phyloP scores from a whole-genome alignment of 2,113 vertebrate genomes.

The Carollia perspicillata region DNA sequence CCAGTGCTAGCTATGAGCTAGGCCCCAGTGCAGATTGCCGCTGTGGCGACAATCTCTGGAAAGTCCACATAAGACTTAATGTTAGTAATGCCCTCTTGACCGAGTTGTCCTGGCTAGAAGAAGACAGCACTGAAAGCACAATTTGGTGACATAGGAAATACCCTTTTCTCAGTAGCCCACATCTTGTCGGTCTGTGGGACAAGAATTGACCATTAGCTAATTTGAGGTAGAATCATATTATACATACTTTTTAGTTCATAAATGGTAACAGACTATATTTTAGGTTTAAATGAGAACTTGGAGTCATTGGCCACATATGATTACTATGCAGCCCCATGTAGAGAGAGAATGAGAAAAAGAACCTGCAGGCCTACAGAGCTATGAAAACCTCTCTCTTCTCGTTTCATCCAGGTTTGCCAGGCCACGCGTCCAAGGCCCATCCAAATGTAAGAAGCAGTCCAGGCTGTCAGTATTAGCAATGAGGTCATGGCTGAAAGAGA shows the following conservation, averaged over 20 bases:
- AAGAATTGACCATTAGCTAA: background rate
- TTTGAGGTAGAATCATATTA: background rate
- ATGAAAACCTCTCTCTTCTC: background rate
- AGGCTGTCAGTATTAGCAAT: slow-evolving; percentile 29
- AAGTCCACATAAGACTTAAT: background rate
- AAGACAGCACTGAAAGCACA: background rate
- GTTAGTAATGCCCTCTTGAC: background rate
- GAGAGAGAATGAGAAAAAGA: background rate
- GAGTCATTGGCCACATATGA: background rate
- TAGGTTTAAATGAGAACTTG: slow-evolving; percentile 30
- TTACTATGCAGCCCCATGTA: background rate
- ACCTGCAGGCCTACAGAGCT: background rate
- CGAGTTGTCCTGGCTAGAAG: background rate
- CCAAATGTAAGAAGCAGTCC: background rate
- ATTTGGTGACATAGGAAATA: background rate
- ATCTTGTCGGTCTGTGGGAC: background rate
- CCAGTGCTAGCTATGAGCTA: background rate
- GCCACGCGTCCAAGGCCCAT: background rate
- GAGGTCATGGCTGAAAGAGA: slow-evolving; percentile 38
- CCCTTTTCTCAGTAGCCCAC: background rate
- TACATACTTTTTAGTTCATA: background rate
- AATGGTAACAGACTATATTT: background rate
- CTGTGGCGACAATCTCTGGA: background rate
- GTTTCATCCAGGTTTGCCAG: background rate
- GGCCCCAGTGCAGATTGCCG: background rate